Base-by-base conservation (phyloP, 2,888 invertebrate species). In the Halictus ligatus region DNA sequence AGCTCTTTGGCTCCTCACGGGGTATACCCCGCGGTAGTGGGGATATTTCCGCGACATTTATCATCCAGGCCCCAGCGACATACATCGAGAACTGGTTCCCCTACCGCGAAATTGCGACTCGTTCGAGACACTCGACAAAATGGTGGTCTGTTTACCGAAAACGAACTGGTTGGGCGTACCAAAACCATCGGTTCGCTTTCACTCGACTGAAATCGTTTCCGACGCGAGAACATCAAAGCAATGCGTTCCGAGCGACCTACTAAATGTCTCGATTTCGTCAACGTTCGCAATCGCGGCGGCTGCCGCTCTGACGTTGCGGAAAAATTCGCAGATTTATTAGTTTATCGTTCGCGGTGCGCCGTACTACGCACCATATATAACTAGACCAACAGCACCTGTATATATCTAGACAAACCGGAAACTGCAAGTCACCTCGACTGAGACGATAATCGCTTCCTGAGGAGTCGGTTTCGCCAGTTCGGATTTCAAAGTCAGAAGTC, bases 191-290 rank as follows among this genome's bases (percentile, higher is more conserved):
- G 40, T 69, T 69, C 35, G 69, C 69, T 69, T 40, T 40, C 69
- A 40, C 69, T 21, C 40, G 12, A 8, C 69, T 21, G 69, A 69
- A 40, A 69, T 21, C 69, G 69, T 40, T 69, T 21, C 21, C n/a
- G 43, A 18, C 43, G 69, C 69, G 21, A 18, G 18, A 69, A 69
- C 40, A 35, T 69, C 40, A 69, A 43, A 69, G 69, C 69, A 12
- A 43, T 0, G 43, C 69, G 69, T 69, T 69, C 40, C 69, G 40
- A n/a, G 69, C 69, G 69, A 40, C 69, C 69, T 69, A n/a, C 21
- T 43, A 43, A 69, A n/a, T 12, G 5, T n/a, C 35, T 10, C 40
- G 40, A 1, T 43, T 69, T 69, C 69, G 69, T 69, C 69, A 69
- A 69, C 8, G 21, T n/a, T 43, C n/a, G 69, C 69, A 69, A 40